Base-by-base conservation (phyloP, 1,140 invertebrate species). In the Theocolax elegans region DNA sequence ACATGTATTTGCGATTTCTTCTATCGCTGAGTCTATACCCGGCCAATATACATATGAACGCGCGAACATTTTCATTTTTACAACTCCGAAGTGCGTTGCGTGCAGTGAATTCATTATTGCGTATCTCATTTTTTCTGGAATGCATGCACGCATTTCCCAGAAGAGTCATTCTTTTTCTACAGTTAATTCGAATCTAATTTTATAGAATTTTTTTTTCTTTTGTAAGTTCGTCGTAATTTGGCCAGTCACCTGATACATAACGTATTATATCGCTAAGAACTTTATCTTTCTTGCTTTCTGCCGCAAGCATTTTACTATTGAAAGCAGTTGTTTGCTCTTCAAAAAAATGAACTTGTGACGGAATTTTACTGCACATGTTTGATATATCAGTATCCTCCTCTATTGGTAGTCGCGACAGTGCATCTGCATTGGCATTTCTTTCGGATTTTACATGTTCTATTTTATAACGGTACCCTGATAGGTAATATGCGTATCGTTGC, bases 11-110 rank as follows among this genome's bases (percentile, higher is more conserved):
- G 73, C 67, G 15, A 68, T 58, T 77, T 74, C n/a, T 13, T 29
- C 2, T 7, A 29, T 29, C 2, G 27, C 1, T 29, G 7, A 10
- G 15, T 29, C 49, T 15, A 53, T 29, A 29, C 12, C 13, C 2
- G 15, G 56, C 56, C 56, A 60, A 29, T 29, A 60, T 1, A 44
- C 21, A 13, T 60, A 89, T 6, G 82, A 73, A 83, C 84, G 85
- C 1, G 74, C 60, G 3, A 63, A 31, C 17, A 21, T 21, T 63
- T 63, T 63, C 7, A 75, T 38, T 72, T 72, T 27, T 68, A 59
- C 10, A 71, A 59, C 49, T 65, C 59, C 56, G 73, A 72, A 27
- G 76, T 72, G 64, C 70, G 49, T 23, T 72, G 75, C 46, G 73
- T 75, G 8, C 74, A 58, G 19, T 40, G 44, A 31, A 48, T n/a